Percentiles rank a stretch among this genome's conserved stretches.
phyloP scores from a whole-genome alignment of 2,113 vertebrate genomes.

The Acrocephalus kingi region DNA sequence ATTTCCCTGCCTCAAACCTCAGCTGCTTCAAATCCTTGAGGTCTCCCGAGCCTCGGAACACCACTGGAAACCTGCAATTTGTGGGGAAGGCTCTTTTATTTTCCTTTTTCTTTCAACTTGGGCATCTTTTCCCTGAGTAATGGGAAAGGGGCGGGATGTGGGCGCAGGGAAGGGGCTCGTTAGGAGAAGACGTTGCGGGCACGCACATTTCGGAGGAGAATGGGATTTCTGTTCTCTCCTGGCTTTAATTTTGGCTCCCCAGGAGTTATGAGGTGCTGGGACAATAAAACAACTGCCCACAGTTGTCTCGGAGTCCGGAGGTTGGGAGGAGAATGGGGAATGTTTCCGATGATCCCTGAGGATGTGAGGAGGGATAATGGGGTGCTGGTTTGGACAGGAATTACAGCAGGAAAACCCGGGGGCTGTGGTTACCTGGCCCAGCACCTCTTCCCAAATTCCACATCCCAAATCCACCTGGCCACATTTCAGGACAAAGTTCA shows the following conservation, averaged over 20 bases:
- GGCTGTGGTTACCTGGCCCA: neutral
- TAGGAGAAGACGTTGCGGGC: neutral
- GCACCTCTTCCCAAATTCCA: neutral
- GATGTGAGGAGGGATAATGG: neutral
- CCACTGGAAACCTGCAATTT: constrained; percentile 6
- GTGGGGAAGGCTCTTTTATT: neutral
- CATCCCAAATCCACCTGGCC: neutral
- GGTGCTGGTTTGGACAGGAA: neutral
- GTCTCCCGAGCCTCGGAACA: neutral
- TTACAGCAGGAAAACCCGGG: neutral
- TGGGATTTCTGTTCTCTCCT: neutral
- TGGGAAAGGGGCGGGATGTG: neutral
- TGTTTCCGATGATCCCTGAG: neutral
- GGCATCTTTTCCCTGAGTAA: neutral
- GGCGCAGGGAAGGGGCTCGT: neutral
- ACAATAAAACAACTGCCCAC: neutral
- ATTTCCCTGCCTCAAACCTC: neutral
- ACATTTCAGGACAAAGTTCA: neutral
- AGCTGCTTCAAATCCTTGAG: neutral
- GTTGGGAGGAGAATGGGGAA: neutral
- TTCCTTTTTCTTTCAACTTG: neutral
- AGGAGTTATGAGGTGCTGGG: constrained; percentile 13
- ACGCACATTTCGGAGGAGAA: neutral
- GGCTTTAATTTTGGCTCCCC: neutral
- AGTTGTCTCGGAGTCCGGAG: neutral